Percentiles rank a stretch among this genome's conserved stretches.
These are phyloP conservation scores for Drosophila fulvimacula DNA, from an alignment of 2,888 invertebrate species.

Conservation along the genomic window DNA sequence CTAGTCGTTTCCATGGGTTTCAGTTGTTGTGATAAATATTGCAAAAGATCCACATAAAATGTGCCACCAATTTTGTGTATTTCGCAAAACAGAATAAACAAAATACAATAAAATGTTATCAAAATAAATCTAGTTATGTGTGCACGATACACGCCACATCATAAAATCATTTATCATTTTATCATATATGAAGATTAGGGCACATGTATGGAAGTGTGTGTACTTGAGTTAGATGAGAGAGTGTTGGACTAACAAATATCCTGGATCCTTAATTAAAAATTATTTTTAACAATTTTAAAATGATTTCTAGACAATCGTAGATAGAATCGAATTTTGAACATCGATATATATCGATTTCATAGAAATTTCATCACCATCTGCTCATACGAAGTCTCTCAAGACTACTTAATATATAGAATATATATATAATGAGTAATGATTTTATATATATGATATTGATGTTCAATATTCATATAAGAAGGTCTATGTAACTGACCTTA, in stretches of 20 bases:
- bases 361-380: too few relatives aligned
- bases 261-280: too few relatives aligned
- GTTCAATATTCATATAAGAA: too few relatives aligned
- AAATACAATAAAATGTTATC: conserved; percentile 7
- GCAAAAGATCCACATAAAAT: background rate
- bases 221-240: background rate
- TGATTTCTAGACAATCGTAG: too few relatives aligned
- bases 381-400: too few relatives aligned
- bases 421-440: too few relatives aligned
- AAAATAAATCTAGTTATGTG: conserved; percentile 20
- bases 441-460: too few relatives aligned
- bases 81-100: background rate
- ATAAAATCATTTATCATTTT: conserved; percentile 10
- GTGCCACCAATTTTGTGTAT: conserved; percentile 1
- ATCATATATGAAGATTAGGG: conserved; percentile 12
- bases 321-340: too few relatives aligned
- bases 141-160: background rate
- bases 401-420: too few relatives aligned
- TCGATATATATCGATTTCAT: too few relatives aligned
- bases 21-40: background rate
- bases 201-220: background rate
- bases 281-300: too few relatives aligned
- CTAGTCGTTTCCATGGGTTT: background rate
- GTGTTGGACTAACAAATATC: background rate
- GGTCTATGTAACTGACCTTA: too few relatives aligned